These are phyloP conservation scores for Huso huso DNA, from an alignment of 2,797 vertebrate species.

Conservation along the genomic window DNA sequence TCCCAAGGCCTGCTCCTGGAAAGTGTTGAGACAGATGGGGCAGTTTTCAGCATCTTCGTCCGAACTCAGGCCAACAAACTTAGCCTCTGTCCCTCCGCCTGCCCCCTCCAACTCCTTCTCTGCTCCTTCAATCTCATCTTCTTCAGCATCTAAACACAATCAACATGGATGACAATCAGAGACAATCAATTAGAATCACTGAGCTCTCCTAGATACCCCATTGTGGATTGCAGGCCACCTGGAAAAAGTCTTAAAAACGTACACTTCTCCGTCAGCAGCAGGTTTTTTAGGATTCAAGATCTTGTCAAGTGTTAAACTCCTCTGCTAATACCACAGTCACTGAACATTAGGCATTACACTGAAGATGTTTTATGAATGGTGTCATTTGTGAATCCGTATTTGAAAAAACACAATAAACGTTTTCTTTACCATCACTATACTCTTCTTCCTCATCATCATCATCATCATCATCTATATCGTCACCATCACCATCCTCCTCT, in stretches of 20 bases:
- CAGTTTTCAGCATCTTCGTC: slow-evolving; percentile 87
- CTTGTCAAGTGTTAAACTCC: too few species aligned
- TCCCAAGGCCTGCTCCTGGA: slow-evolving; percentile 83
- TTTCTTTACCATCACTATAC: slow-evolving; percentile 42
- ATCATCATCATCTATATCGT: slow-evolving; percentile 57
- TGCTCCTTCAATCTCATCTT: slow-evolving; percentile 39
- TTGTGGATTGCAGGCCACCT: too few species aligned
- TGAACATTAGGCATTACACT: too few species aligned
- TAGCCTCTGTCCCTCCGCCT: slow-evolving; percentile 20
- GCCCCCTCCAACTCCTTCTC: slow-evolving; percentile 40
- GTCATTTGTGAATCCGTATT: background rate
- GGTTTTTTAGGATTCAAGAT: too few species aligned
- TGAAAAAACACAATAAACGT: background rate
- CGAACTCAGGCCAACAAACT: slow-evolving; percentile 50
- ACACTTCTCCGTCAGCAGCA: too few species aligned
- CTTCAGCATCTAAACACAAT: slow-evolving; percentile 47
- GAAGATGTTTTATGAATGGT: too few species aligned
- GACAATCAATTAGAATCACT: too few species aligned
- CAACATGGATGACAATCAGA: background rate
- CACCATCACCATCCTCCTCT: slow-evolving; percentile 41
- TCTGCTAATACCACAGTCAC: too few species aligned
- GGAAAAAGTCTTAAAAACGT: too few species aligned
- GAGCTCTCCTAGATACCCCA: too few species aligned
- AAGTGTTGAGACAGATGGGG: slow-evolving; percentile 90
- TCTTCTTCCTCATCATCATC: slow-evolving; percentile 61